phyloP scores from a whole-genome alignment of 2,888 invertebrate genomes.

The Acronicta aceris region DNA sequence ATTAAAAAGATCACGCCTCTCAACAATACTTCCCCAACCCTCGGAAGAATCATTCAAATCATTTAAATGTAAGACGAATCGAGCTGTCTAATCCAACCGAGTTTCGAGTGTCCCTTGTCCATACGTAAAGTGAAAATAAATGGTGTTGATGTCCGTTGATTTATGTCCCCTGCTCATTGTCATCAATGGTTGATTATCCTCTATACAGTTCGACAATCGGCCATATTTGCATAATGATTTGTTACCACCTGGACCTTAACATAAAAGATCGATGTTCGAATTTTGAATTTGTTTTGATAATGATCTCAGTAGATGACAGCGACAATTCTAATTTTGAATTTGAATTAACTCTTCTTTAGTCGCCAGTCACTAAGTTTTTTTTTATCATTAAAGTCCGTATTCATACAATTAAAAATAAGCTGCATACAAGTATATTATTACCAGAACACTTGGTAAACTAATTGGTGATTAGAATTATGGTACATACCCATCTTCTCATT shows the following conservation, averaged over 20 bases:
- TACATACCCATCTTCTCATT: no score
- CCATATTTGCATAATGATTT: slow-evolving; percentile 77
- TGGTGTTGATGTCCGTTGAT: slow-evolving; percentile 74
- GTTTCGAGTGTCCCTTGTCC: slow-evolving; percentile 74
- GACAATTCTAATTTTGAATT: slow-evolving; percentile 34
- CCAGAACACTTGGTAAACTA: neutral
- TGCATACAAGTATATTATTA: neutral
- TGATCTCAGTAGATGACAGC: slow-evolving; percentile 25
- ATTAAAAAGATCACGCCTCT: slow-evolving; percentile 58
- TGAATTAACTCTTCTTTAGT: neutral
- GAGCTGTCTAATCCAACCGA: slow-evolving; percentile 81
- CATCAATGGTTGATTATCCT: slow-evolving; percentile 63
- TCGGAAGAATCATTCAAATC: slow-evolving; percentile 23
- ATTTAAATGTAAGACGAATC: slow-evolving; percentile 77
- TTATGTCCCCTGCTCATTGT: slow-evolving; percentile 68
- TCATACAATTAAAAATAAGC: neutral
- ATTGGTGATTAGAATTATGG: neutral
- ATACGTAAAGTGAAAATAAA: slow-evolving; percentile 73
- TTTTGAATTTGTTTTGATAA: slow-evolving; percentile 43
- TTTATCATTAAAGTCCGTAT: neutral
- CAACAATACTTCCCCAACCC: slow-evolving; percentile 34
- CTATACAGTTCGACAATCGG: slow-evolving; percentile 52
- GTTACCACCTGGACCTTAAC: slow-evolving; percentile 37
- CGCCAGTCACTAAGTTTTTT: neutral
- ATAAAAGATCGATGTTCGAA: slow-evolving; percentile 29